phyloP scores from a whole-genome alignment of 1,140 invertebrate genomes.

The Drosophila aff. region DNA sequence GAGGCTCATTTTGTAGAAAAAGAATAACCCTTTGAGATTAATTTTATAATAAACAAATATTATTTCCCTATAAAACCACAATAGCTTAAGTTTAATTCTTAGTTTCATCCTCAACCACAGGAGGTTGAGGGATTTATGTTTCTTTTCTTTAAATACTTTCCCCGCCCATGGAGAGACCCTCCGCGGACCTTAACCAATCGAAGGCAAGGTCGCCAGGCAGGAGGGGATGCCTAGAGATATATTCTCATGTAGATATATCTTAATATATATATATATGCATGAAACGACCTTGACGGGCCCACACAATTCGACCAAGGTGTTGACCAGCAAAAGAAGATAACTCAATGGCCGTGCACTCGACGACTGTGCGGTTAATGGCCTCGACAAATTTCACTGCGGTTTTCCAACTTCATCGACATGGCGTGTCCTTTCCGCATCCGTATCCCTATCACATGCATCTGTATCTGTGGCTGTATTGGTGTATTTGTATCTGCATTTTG shows the following conservation, averaged over 20 bases:
- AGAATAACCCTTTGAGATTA: background rate
- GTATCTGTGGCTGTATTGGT: background rate
- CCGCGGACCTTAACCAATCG: conserved; percentile 35
- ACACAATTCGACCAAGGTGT: conserved; percentile 28
- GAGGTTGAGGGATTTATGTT: background rate
- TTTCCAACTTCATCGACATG: conserved; percentile 36
- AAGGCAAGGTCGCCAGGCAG: conserved; percentile 24
- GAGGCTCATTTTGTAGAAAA: no score
- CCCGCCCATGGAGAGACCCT: conserved; percentile 1
- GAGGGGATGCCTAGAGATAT: background rate
- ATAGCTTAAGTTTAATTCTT: no score
- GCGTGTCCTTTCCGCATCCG: conserved; percentile 26
- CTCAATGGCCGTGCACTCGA: conserved; percentile 19
- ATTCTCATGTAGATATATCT: background rate
- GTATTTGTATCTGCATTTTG: conserved; percentile 13
- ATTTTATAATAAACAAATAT: background rate
- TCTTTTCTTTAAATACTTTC: background rate
- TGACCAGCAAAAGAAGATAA: conserved; percentile 28
- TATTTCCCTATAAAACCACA: background rate
- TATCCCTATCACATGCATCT: conserved; percentile 1
- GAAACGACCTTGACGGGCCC: conserved; percentile 26
- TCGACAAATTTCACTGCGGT: conserved; percentile 56
- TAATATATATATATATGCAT: background rate
- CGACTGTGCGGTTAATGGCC: conserved; percentile 54
- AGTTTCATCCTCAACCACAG: background rate